Evolutionary conservation across 1,140 invertebrate genomes (phyloP), one percentile per base, ranked within the genome.

Genomic region (Lamellibrachia luymesi): DNA sequence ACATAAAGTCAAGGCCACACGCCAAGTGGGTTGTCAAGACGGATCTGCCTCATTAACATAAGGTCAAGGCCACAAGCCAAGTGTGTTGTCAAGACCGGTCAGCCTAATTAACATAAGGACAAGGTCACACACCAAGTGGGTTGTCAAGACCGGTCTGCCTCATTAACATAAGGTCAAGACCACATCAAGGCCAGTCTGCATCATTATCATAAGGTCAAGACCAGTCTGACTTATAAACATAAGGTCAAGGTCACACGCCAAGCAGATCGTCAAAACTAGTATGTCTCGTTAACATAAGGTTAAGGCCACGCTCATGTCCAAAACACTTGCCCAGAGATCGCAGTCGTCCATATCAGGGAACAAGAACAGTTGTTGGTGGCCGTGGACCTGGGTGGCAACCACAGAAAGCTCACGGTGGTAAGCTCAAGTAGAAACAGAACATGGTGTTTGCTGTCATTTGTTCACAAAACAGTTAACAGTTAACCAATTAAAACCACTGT

Each of bases 11-110:
- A 80, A 80, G 64, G 64, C 64, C 64, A 80, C 13, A 80, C 25
- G 64, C 2, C 64, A 10, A 80, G 64, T 97, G 97, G 96, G 94
- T 96, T 7, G 95, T 97, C 64, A 80, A 22, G 64, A 22, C 64
- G 13, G 64, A 22, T 4, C 64, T 22, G 64, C 64, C 64, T 80
- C 64, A 80, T 80, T 80, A 80, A 80, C 64, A 80, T 80, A 80
- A 80, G 64, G 64, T 80, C 64, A 80, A 80, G 64, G 64, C 64
- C 64, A 80, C 13, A 80, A 22, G 64, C 2, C 64, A 10, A 80
- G 64, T 97, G 97, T 96, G 94, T 96, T 8, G 95, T 97, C 64
- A 80, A 22, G 64, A 22, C 64, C 64, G 64, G 64, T 4, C 64
- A 80, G 64, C 64, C 1, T 80, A 10, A 80, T 80, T 80, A 80